Evolutionary conservation across 2,797 vertebrate genomes (phyloP).

Genomic region (Semotilus atromaculatus): DNA sequence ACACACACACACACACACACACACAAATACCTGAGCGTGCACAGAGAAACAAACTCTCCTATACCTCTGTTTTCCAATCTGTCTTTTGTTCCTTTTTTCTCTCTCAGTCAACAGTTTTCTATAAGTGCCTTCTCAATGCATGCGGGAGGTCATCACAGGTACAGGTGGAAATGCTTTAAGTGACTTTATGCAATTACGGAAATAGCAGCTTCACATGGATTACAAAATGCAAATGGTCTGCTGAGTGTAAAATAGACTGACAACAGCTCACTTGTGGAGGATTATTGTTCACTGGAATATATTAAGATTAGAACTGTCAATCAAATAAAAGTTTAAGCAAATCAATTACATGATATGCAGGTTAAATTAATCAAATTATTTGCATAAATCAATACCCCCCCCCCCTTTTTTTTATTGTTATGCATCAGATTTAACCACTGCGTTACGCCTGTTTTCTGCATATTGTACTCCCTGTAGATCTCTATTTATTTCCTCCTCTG

Average conservation of each 20-base stretch:
- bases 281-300: slow-evolving; percentile 26
- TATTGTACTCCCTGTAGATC: neutral
- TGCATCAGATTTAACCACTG: neutral
- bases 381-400: neutral
- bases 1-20: neutral
- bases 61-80: slow-evolving; percentile 1
- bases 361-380: neutral
- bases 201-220: slow-evolving; percentile 37
- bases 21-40: neutral
- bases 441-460: neutral
- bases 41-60: neutral
- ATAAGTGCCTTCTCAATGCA: neutral
- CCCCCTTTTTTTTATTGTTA: neutral
- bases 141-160: neutral
- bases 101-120: slow-evolving; percentile 16
- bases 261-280: slow-evolving; percentile 15
- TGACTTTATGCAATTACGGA: slow-evolving; percentile 50
- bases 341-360: neutral
- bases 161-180: slow-evolving; percentile 7
- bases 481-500: neutral
- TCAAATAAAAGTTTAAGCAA: neutral
- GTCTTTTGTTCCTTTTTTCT: neutral
- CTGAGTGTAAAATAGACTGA: slow-evolving; percentile 14
- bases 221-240: slow-evolving; percentile 33
- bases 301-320: slow-evolving; percentile 16